Evolutionary conservation across 2,113 vertebrate genomes (phyloP), one percentile per base, ranked within the genome.

Genomic region (Delphinapterus leucas): DNA sequence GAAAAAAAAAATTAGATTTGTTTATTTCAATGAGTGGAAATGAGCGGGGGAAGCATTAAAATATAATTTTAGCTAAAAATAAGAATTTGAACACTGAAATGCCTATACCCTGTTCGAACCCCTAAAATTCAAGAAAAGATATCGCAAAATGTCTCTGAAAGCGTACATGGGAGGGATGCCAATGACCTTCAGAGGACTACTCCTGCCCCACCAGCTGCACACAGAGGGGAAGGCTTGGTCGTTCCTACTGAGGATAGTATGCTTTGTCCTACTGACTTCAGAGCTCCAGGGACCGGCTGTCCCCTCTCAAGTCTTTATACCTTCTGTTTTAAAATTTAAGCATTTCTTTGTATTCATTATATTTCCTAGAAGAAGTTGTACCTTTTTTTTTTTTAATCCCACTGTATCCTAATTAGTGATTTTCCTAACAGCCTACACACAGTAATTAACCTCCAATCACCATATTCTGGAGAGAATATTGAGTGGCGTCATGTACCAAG

Each of bases 351-450:
- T 68, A 63, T 73, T 67, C 74, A 58, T 77, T 83, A n/a, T 15
- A 36, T 53, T 74, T 94, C 87, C 82, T 5, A 79, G 53, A 82
- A 93, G 68, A 93, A 73, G 26, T 33, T 58, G 9, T 15, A 21
- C 44, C 63, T 73, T 79, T 58, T 77, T 91, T 96, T 55, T 21
- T 95, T 93, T 93, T 83, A 83, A 80, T 89, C 63, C 71, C 25
- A 55, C n/a, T 74, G 44, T 14, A 53, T 60, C 63, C 41, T 74
- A 93, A 77, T 86, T 74, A 91, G 67, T 63, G 36, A 93, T 93
- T 90, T 81, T 93, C 53, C 63, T 85, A 87, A 82, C 49, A 60
- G 60, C 36, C 38, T 73, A 38, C 21, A 88, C 53, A 87, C 21
- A 97, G 49, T 83, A 79, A 93, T 90, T 80, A 79, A 84, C 93